phyloP scores from a whole-genome alignment of 1,140 invertebrate genomes.

The Sycophaga agraensis region DNA sequence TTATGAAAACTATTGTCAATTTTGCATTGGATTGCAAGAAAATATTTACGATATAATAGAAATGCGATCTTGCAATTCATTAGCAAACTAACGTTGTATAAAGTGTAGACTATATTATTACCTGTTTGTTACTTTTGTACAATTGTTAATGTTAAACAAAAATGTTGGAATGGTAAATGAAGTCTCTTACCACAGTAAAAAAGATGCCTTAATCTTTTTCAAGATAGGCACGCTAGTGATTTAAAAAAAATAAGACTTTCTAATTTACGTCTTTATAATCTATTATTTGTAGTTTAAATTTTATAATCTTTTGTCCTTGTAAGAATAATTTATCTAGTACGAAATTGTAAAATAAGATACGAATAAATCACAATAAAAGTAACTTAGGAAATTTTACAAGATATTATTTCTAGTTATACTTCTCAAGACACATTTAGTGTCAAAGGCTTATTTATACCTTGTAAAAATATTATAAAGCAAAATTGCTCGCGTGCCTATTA shows the following conservation, averaged over 20 bases:
- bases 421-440: not conserved
- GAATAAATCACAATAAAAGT: conserved; percentile 2
- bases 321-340: not conserved
- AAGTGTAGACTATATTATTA: not conserved
- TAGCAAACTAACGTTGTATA: too few relatives aligned
- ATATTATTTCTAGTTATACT: not conserved
- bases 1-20: not conserved
- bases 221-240: conserved; percentile 1
- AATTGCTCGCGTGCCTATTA: conserved; percentile 11
- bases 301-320: conserved; percentile 1
- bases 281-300: conserved; percentile 2
- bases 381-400: not conserved
- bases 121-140: conserved; percentile 7
- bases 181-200: conserved; percentile 14
- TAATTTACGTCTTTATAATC: not conserved
- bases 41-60: too few relatives aligned
- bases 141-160: not conserved
- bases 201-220: conserved; percentile 7
- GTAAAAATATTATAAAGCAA: not conserved
- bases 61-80: too few relatives aligned
- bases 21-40: not conserved
- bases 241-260: conserved; percentile 12
- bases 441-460: too few relatives aligned
- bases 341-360: conserved; percentile 6
- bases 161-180: not conserved